Conservation (phyloP, 1,140 invertebrate genomes). For the Drosophila jambulina region DNA sequence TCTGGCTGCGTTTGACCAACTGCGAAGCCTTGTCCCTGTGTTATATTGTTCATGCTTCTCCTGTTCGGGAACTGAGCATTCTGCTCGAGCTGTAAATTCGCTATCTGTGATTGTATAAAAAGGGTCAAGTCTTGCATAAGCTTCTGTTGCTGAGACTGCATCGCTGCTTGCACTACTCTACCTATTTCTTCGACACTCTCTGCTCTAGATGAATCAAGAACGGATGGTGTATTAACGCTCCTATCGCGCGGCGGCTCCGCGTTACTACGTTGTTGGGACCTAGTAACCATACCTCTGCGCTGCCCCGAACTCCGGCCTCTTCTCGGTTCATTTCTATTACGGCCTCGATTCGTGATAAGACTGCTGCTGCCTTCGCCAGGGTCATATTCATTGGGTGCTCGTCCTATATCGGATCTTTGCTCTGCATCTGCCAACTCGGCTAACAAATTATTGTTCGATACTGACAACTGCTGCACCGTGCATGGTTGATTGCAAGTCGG, state of each 20-base stretch:
- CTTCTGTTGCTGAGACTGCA: neutral
- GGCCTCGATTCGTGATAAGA: neutral
- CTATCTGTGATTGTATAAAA: neutral
- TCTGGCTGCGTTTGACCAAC: no score
- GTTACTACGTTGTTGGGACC: neutral
- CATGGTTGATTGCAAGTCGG: no score
- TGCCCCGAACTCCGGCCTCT: neutral
- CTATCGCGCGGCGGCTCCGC: neutral
- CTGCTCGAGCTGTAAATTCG: neutral
- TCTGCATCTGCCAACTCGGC: neutral
- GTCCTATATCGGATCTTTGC: neutral
- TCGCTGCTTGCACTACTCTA: no score
- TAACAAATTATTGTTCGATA: neutral
- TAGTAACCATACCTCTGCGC: neutral
- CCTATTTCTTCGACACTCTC: neutral
- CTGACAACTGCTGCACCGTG: no score
- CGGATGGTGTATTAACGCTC: neutral
- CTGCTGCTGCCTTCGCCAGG: neutral
- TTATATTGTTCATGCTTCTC: neutral
- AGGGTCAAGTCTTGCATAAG: neutral
- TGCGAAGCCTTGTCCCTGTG: neutral
- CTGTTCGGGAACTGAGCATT: neutral
- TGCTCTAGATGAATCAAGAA: neutral
- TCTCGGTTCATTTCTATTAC: no score
- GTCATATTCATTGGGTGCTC: neutral